A percentile compares a stretch with the other conserved stretches of the same genome.
These are phyloP conservation scores for Spermophilus dauricus DNA, from an alignment of 2,113 vertebrate species.

Conservation along the genomic window DNA sequence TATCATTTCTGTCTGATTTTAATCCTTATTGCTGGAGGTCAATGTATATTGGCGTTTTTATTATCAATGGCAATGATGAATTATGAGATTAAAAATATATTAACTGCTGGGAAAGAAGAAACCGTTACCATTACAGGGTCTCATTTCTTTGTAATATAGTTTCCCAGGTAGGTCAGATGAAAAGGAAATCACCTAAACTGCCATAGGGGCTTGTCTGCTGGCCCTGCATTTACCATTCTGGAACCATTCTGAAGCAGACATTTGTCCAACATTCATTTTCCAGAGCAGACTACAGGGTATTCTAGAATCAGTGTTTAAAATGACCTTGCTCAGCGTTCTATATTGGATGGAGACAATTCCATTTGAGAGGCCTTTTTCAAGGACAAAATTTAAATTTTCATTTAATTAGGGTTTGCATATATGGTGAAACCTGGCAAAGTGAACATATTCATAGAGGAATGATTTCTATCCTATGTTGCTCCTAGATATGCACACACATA, in stretches of 20 bases:
- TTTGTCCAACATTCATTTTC: background rate
- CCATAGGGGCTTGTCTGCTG: background rate
- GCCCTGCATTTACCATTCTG: background rate
- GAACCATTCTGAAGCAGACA: background rate
- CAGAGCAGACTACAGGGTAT: background rate
- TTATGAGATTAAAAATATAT: conserved; percentile 33
- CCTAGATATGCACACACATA: background rate
- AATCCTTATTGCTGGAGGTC: background rate
- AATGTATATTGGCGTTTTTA: background rate
- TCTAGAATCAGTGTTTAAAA: background rate
- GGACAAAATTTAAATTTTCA: background rate
- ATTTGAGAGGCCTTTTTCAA: background rate
- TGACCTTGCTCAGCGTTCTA: background rate
- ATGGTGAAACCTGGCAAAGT: background rate
- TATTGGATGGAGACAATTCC: background rate
- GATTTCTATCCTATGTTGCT: background rate
- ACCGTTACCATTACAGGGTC: background rate
- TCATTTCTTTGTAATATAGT: background rate
- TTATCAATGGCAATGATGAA: background rate
- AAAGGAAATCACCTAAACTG: background rate
- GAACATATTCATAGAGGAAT: background rate
- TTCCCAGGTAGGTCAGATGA: background rate
- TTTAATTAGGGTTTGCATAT: background rate
- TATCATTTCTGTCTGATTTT: conserved; percentile 4
- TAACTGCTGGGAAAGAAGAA: conserved; percentile 20